Base-by-base conservation (phyloP, 2,888 invertebrate species). In the Sminthurinus aureus region DNA sequence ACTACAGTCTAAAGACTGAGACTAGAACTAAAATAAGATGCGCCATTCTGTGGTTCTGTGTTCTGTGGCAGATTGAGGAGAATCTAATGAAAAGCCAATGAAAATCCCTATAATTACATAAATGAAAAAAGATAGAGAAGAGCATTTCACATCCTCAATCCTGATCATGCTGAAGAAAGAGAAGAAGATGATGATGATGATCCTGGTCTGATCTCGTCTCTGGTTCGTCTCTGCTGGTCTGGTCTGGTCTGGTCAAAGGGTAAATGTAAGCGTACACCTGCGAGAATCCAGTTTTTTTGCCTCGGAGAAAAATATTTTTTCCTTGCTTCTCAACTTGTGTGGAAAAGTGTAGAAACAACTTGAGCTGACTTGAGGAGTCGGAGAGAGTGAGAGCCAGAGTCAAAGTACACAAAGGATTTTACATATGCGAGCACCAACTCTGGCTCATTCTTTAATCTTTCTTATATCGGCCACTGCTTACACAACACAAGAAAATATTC, bases 81-180 rank as follows among this genome's bases (percentile, higher is more conserved):
- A 18, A 69, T 83, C 69, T 78, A 83, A 83, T 83, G 83, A 83
- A 83, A 38, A 83, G 78, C 78, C 26, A 71, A 82, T 82, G 77
- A 78, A 78, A 79, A 83, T 83, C 78, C 83, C 83, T 83, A 83
- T 83, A 83, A 83, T 83, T 83, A 83, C 78, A 83, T 83, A 83
- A 83, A 83, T 79, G 83, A 83, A 83, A 83, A 38, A 83, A 83
- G 71, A 83, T 83, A 67, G 51, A 66, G 71, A 67, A 79, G 67
- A 79, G 76, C 66, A 76, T 77, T 82, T 83, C 71, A 69, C 69
- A 73, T 38, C 3, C 38, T 38, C 38, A 6, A 6, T 38, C 38
- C 38, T 38, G 3, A 38, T 38, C 38, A 38, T 38, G n/a, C n/a
- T n/a, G n/a, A n/a, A n/a, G n/a, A n/a, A n/a, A n/a, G n/a, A n/a